Percentiles rank a stretch among this genome's conserved stretches.
Evolutionary conservation across 1,140 invertebrate species (phyloP).

Genomic region (Mercenaria mercenaria): DNA sequence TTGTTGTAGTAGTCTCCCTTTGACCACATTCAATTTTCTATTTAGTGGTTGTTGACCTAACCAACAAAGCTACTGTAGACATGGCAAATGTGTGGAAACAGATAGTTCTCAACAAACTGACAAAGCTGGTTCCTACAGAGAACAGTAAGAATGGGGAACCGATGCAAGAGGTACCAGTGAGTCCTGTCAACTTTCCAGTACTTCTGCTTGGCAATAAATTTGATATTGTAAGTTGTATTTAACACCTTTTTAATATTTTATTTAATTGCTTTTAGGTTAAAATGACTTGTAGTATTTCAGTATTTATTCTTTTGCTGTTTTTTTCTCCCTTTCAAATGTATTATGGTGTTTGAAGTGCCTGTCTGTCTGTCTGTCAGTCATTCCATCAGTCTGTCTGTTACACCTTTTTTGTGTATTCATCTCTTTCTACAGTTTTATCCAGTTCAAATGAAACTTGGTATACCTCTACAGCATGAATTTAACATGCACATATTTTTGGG

Average conservation of each 20-base stretch:
- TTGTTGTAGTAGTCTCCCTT: too few relatives aligned
- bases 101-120: slow-evolving; percentile 77
- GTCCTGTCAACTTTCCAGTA: slow-evolving; percentile 75
- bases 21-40: too few relatives aligned
- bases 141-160: slow-evolving; percentile 63
- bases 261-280: neutral
- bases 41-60: slow-evolving; percentile 82
- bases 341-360: too few relatives aligned
- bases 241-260: neutral
- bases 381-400: too few relatives aligned
- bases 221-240: slow-evolving; percentile 78
- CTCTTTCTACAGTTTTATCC: too few relatives aligned
- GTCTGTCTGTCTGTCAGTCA: too few relatives aligned
- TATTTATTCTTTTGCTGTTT: neutral
- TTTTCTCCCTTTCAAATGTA: too few relatives aligned
- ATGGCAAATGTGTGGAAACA: slow-evolving; percentile 82
- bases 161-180: slow-evolving; percentile 65
- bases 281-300: neutral
- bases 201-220: slow-evolving; percentile 83
- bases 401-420: too few relatives aligned
- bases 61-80: slow-evolving; percentile 75
- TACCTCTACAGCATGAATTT: too few relatives aligned
- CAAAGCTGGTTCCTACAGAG: slow-evolving; percentile 67
- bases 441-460: too few relatives aligned
- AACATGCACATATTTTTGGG: too few relatives aligned